phyloP scores from a whole-genome alignment of 23 tunicate genomes.

The Trididemnum miniatum region DNA sequence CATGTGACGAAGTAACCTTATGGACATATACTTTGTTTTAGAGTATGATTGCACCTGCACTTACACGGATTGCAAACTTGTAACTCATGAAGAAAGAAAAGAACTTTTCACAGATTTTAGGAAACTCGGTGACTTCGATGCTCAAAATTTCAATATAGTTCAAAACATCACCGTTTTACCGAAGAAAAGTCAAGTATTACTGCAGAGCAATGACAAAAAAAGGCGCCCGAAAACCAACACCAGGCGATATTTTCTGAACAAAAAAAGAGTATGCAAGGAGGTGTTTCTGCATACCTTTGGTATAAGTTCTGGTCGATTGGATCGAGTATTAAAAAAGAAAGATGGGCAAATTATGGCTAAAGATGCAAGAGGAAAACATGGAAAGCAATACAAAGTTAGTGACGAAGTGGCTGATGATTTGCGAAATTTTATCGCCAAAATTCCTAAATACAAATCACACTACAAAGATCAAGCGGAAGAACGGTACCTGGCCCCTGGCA shows the following conservation, averaged over 20 bases:
- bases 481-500: background rate
- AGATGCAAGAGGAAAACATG: background rate
- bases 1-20: too few species aligned
- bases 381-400: background rate
- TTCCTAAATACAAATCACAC: conserved; percentile 1
- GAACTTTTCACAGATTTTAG: background rate
- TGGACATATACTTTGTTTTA: too few species aligned
- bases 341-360: background rate
- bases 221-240: background rate
- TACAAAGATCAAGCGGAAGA: background rate
- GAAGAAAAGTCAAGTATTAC: background rate
- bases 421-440: background rate
- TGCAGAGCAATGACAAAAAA: background rate
- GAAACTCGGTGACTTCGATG: background rate
- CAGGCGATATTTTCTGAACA: background rate
- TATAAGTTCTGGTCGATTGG: background rate
- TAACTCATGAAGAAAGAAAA: background rate
- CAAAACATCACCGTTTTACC: background rate
- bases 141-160: background rate
- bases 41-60: too few species aligned
- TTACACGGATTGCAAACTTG: too few species aligned
- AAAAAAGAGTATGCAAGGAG: background rate
- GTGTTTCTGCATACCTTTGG: too few species aligned
- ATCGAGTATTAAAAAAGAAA: background rate
- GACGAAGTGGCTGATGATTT: background rate